These are phyloP conservation scores for Holacanthus passer DNA, from an alignment of 2,113 vertebrate genomes.

Conservation along the genomic window DNA sequence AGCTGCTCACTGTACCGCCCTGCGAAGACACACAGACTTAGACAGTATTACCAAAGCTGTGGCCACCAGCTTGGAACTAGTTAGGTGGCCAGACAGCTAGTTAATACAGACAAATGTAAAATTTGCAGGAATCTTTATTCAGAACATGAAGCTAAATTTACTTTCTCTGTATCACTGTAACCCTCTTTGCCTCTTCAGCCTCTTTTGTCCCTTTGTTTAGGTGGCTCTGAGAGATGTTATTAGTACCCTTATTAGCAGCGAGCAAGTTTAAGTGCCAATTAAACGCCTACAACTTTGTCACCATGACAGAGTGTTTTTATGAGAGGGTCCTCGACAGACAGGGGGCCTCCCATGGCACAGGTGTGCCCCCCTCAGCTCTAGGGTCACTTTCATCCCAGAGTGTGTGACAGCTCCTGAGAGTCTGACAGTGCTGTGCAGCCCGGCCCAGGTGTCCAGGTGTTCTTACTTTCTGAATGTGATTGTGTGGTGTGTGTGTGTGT, in stretches of 20 bases:
- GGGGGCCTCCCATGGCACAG: constrained; percentile 68
- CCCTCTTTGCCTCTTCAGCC: constrained; percentile 35
- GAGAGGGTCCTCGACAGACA: constrained; percentile 62
- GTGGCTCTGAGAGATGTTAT: constrained; percentile 60
- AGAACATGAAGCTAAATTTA: constrained; percentile 17
- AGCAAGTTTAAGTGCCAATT: constrained; percentile 70
- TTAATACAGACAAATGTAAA: constrained; percentile 5
- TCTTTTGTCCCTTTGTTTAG: constrained; percentile 53
- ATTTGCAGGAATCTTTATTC: constrained; percentile 3
- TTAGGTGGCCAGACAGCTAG: constrained; percentile 40
- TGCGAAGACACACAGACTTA: constrained; percentile 72
- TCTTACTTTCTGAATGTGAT: constrained; percentile 52
- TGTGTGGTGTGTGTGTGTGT: constrained; percentile 17
- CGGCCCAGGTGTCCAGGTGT: constrained; percentile 75
- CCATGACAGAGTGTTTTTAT: constrained; percentile 61
- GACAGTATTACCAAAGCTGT: constrained; percentile 58
- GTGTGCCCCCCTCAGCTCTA: constrained; percentile 70
- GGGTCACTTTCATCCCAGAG: constrained; percentile 72
- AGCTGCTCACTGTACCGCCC: constrained; percentile 76
- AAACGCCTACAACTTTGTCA: constrained; percentile 72
- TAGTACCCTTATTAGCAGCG: constrained; percentile 54
- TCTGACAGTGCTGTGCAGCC: constrained; percentile 55
- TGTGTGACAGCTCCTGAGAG: constrained; percentile 72
- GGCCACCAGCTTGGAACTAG: constrained; percentile 52
- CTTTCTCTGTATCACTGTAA: constrained; percentile 34